A percentile compares a stretch with the other conserved stretches of the same genome.
Evolutionary conservation across 1,140 invertebrate genomes (phyloP).

Genomic region (Heliconius congener): DNA sequence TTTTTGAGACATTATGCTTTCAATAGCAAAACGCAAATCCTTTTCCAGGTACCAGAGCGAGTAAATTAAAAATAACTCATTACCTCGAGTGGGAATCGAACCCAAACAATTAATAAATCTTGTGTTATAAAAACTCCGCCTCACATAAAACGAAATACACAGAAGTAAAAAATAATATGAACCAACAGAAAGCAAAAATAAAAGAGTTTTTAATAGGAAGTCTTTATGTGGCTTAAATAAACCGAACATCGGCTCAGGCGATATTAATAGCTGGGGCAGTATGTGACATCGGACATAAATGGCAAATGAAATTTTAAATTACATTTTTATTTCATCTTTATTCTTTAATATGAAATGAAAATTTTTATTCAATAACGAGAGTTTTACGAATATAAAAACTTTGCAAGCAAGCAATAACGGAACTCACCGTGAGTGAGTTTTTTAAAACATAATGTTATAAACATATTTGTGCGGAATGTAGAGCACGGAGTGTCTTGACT

Average conservation of each 20-base stretch:
- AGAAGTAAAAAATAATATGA: background rate
- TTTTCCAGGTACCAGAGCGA: too few relatives aligned
- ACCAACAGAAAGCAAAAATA: background rate
- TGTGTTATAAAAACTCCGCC: background rate
- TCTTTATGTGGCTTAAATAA: conserved; percentile 15
- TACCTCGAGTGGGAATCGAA: too few relatives aligned
- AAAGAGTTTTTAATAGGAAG: conserved; percentile 12
- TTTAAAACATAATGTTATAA: too few relatives aligned
- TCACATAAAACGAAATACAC: background rate
- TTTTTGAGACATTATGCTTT: too few relatives aligned
- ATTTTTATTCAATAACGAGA: background rate
- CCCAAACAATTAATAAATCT: too few relatives aligned
- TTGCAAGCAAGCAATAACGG: too few relatives aligned
- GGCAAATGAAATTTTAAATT: background rate
- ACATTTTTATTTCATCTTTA: background rate
- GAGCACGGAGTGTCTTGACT: too few relatives aligned
- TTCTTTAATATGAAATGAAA: background rate
- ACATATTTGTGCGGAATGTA: too few relatives aligned
- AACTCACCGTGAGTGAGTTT: too few relatives aligned
- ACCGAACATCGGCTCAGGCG: background rate
- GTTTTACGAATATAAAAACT: background rate
- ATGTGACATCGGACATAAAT: conserved; percentile 3
- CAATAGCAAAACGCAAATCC: too few relatives aligned
- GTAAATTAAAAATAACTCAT: too few relatives aligned
- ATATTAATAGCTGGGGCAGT: conserved; percentile 7